Conservation (phyloP, 2,797 vertebrate genomes). For the Oreochromis grahami region DNA sequence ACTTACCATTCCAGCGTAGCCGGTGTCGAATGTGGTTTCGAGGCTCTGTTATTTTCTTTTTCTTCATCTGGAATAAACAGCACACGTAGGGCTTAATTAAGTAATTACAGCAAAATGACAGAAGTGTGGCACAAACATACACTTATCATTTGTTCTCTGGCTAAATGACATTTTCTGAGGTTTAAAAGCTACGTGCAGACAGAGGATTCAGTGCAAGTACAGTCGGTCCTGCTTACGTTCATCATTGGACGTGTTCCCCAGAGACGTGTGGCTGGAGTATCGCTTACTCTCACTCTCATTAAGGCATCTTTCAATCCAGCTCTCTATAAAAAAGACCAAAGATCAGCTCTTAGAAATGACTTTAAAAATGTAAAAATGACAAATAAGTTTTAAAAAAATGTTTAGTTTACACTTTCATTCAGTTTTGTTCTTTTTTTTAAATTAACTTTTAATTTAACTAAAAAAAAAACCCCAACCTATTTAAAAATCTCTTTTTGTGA, state of each 20-base stretch:
- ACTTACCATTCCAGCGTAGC: slow-evolving; percentile 97
- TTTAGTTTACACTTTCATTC: neutral
- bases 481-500: neutral
- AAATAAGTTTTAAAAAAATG: neutral
- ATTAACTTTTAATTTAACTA: neutral
- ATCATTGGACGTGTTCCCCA: slow-evolving; percentile 97
- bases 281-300: slow-evolving; percentile 98
- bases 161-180: neutral
- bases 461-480: neutral
- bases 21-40: slow-evolving; percentile 97
- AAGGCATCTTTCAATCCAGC: slow-evolving; percentile 99
- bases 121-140: neutral
- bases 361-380: neutral
- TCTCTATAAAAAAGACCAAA: slow-evolving; percentile 80
- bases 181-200: neutral
- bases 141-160: neutral
- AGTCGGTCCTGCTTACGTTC: slow-evolving; percentile 86
- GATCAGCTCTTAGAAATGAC: neutral
- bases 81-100: slow-evolving; percentile 1
- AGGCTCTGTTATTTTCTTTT: slow-evolving; percentile 98
- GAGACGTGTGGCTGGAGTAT: slow-evolving; percentile 93
- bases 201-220: neutral
- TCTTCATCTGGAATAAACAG: slow-evolving; percentile 87
- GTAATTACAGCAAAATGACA: neutral
- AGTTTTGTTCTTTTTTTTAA: neutral